phyloP scores from a whole-genome alignment of 2,797 vertebrate genomes.

The Sebastes cheni region DNA sequence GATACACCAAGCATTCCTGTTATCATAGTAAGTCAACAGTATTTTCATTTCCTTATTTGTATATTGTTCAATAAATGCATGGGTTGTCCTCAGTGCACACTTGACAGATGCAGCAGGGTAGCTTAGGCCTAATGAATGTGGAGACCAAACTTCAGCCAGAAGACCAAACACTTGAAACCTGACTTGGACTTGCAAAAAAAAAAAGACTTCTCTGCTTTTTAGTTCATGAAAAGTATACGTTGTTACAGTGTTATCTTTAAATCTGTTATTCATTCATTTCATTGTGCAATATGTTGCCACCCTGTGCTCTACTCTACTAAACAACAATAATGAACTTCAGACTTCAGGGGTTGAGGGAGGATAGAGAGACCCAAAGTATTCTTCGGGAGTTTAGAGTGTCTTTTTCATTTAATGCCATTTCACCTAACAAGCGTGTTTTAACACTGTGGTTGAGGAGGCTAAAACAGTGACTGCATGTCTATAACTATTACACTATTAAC shows the following conservation, averaged over 20 bases:
- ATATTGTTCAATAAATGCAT: background rate
- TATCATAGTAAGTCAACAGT: background rate
- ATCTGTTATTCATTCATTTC: slow-evolving; percentile 24
- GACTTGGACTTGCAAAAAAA: too few relatives aligned
- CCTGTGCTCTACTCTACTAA: background rate
- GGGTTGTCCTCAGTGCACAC: background rate
- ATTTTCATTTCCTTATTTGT: background rate
- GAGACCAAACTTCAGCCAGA: background rate
- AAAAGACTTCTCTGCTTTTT: too few relatives aligned
- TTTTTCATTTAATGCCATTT: background rate
- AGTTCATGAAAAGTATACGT: too few relatives aligned
- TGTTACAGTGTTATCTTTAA: background rate
- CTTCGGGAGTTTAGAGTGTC: background rate
- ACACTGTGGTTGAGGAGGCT: background rate
- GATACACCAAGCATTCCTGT: background rate
- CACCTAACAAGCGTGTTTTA: background rate
- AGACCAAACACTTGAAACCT: background rate
- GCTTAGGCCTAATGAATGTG: background rate
- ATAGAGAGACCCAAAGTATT: background rate
- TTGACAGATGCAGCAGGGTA: background rate
- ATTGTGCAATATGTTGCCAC: background rate
- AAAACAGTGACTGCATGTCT: background rate
- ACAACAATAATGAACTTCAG: slow-evolving; percentile 11
- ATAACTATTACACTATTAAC: background rate
- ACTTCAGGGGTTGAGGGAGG: slow-evolving; percentile 2